These are phyloP conservation scores for Tenthredo mesomela DNA, from an alignment of 2,888 invertebrate genomes.

Conservation along the genomic window DNA sequence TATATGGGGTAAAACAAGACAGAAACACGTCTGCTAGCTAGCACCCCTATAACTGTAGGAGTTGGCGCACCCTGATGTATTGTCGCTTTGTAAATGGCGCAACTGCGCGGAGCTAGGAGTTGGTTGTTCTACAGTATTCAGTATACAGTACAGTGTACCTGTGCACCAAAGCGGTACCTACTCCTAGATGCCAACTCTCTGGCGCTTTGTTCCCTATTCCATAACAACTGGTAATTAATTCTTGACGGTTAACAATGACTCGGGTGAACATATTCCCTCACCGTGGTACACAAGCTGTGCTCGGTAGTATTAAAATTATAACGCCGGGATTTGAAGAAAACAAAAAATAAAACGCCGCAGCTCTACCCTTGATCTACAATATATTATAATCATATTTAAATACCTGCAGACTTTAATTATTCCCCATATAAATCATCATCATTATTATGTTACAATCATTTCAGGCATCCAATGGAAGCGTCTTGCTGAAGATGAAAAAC, in stretches of 20 bases:
- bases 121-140: slow-evolving; percentile 34
- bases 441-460: not conserved
- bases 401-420: not conserved
- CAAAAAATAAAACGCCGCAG: not conserved
- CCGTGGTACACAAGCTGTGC: not conserved
- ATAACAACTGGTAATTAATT: slow-evolving; percentile 75
- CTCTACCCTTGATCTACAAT: not conserved
- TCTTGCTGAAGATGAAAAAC: slow-evolving; percentile 94
- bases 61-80: slow-evolving; percentile 39
- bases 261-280: slow-evolving; percentile 3
- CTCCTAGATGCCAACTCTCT: slow-evolving; percentile 67
- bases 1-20: slow-evolving; percentile 3
- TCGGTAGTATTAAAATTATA: not conserved
- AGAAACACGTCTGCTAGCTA: not conserved
- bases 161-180: slow-evolving; percentile 53
- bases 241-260: slow-evolving; percentile 68
- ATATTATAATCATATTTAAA: too few species aligned
- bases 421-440: too few species aligned
- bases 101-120: slow-evolving; percentile 42
- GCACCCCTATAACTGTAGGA: slow-evolving; percentile 4
- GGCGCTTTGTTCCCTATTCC: slow-evolving; percentile 68
- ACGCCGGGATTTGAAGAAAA: not conserved
- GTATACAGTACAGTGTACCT: slow-evolving; percentile 6
- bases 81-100: slow-evolving; percentile 49
- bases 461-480: slow-evolving; percentile 97